A percentile compares a stretch with the other conserved stretches of the same genome.
Evolutionary conservation across 1,140 invertebrate species (phyloP).

Genomic region (Drosophila kohkoa): DNA sequence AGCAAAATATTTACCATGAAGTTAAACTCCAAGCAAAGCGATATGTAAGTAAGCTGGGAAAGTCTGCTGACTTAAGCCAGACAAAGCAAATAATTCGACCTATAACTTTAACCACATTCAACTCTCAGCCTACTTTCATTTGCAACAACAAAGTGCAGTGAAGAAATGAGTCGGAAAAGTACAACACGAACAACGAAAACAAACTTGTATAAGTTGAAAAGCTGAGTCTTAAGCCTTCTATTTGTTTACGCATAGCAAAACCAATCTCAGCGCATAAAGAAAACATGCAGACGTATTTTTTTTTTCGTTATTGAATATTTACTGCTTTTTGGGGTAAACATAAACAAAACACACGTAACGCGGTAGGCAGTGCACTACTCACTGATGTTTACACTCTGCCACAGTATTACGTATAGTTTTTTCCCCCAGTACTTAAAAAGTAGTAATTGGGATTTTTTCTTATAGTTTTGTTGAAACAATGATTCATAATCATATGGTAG

Average conservation of each 20-base stretch:
- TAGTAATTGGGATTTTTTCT: slow-evolving; percentile 20
- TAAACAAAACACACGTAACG: slow-evolving; percentile 55
- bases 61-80: too few relatives aligned
- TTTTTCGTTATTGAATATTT: slow-evolving; percentile 31
- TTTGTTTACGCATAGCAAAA: slow-evolving; percentile 10
- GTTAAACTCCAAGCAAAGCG: too few relatives aligned
- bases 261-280: not conserved
- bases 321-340: slow-evolving; percentile 24
- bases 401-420: slow-evolving; percentile 32
- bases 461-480: slow-evolving; percentile 15
- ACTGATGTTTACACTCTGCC: slow-evolving; percentile 35
- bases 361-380: slow-evolving; percentile 34
- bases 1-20: not conserved
- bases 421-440: not conserved
- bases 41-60: too few relatives aligned
- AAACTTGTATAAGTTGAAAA: slow-evolving; percentile 2
- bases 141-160: not conserved
- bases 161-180: not conserved
- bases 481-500: slow-evolving; percentile 31
- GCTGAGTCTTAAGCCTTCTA: not conserved
- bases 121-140: slow-evolving; percentile 4
- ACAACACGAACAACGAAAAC: not conserved
- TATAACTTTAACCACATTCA: not conserved
- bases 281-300: slow-evolving; percentile 12
- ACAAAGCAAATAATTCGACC: slow-evolving; percentile 1